Percentiles rank a stretch among this genome's conserved stretches.
Conservation (phyloP, 2,888 invertebrate genomes). For the Agonopterix subpropinquella region DNA sequence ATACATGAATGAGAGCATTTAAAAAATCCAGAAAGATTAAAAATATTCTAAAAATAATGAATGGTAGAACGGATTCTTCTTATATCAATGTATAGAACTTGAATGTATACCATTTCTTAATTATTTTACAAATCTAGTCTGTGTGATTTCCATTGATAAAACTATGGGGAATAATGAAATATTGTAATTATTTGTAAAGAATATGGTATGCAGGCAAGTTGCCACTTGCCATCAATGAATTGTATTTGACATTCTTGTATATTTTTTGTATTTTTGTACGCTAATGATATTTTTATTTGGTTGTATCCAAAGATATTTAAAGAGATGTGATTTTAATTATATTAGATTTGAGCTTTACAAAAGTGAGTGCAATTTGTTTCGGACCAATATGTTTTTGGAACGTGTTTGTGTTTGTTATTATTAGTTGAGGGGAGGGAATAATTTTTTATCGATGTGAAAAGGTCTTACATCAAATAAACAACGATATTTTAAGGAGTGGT, state of each 20-base stretch:
- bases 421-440: conserved; percentile 33
- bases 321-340: conserved; percentile 69
- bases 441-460: conserved; percentile 18
- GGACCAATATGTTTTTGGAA: conserved; percentile 33
- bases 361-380: conserved; percentile 60
- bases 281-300: conserved; percentile 61
- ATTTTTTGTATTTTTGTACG: conserved; percentile 72
- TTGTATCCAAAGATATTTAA: conserved; percentile 74
- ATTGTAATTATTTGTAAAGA: conserved; percentile 7
- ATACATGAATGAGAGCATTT: too few species aligned
- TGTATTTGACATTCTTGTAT: conserved; percentile 55
- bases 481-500: background rate
- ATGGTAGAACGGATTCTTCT: background rate
- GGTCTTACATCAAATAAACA: conserved; percentile 15
- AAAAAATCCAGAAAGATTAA: too few species aligned
- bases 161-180: conserved; percentile 10
- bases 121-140: conserved; percentile 29
- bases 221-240: conserved; percentile 26
- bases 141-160: conserved; percentile 21
- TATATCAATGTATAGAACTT: conserved; percentile 9
- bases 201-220: conserved; percentile 22
- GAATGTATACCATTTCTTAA: conserved; percentile 18
- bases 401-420: conserved; percentile 43
- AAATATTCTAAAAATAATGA: too few species aligned
- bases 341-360: conserved; percentile 66